Percentiles rank a stretch among this genome's conserved stretches.
Evolutionary conservation across 2,888 invertebrate species (phyloP).

Genomic region (Drosophila pseudotakahashii): DNA sequence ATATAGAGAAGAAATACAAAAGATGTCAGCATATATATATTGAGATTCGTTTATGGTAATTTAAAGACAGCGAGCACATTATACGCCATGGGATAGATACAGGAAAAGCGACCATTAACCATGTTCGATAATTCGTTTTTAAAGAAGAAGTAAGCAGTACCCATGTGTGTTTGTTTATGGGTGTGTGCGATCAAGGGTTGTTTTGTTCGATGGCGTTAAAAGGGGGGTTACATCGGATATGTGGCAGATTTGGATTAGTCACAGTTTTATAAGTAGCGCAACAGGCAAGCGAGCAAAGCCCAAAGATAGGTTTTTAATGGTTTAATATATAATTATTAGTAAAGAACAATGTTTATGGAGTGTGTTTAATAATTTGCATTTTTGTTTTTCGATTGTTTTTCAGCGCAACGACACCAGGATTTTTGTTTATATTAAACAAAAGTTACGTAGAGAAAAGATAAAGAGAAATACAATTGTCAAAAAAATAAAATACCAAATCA

Average conservation of each 20-base stretch:
- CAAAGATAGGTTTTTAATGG: slow-evolving; percentile 48
- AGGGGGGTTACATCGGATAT: slow-evolving; percentile 45
- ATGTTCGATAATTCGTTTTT: slow-evolving; percentile 56
- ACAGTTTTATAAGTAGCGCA: slow-evolving; percentile 62
- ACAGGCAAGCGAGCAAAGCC: slow-evolving; percentile 77
- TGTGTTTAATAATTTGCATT: slow-evolving; percentile 49
- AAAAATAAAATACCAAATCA: slow-evolving; percentile 72
- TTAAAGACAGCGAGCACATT: slow-evolving; percentile 65
- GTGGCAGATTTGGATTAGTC: slow-evolving; percentile 52
- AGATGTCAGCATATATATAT: slow-evolving; percentile 64
- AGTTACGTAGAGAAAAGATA: slow-evolving; percentile 74
- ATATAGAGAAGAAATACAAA: slow-evolving; percentile 57
- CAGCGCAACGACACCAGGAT: slow-evolving; percentile 83
- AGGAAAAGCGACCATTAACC: slow-evolving; percentile 63
- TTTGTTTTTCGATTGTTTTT: slow-evolving; percentile 51
- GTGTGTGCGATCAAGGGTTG: slow-evolving; percentile 22
- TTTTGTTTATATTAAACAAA: slow-evolving; percentile 61
- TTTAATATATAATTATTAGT: slow-evolving; percentile 50
- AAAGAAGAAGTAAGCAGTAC: slow-evolving; percentile 73
- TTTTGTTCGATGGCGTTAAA: slow-evolving; percentile 33
- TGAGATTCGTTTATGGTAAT: slow-evolving; percentile 35
- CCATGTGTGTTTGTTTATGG: slow-evolving; percentile 57
- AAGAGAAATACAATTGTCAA: slow-evolving; percentile 79
- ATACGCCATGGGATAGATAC: slow-evolving; percentile 51
- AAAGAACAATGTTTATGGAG: slow-evolving; percentile 51